A percentile compares a stretch with the other conserved stretches of the same genome.
Evolutionary conservation across 2,113 vertebrate genomes (phyloP).

Genomic region (Syrrhaptes paradoxus): DNA sequence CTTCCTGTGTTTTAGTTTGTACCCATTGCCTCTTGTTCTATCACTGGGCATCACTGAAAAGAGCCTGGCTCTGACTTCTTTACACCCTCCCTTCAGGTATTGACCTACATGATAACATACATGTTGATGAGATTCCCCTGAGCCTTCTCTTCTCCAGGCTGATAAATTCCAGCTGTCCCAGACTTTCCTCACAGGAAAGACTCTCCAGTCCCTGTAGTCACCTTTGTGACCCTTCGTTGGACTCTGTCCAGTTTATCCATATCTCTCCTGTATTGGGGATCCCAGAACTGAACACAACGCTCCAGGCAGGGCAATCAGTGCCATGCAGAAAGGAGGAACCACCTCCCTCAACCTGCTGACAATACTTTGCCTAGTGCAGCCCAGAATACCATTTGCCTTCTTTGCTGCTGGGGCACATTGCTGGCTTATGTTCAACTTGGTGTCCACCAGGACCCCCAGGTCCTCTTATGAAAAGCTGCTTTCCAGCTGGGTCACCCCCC

Average conservation of each 20-base stretch:
- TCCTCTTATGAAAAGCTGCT: not conserved
- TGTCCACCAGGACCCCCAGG: not conserved
- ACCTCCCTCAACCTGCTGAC: rapidly evolving
- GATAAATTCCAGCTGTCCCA: not conserved
- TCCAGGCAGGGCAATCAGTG: not conserved
- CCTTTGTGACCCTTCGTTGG: not conserved
- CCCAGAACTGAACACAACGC: not conserved
- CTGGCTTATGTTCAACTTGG: not conserved
- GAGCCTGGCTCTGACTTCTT: not conserved
- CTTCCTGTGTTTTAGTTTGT: too few relatives aligned
- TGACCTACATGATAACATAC: not conserved
- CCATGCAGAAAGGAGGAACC: not conserved
- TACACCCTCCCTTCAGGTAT: not conserved
- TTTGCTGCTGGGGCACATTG: not conserved
- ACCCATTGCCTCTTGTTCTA: too few relatives aligned
- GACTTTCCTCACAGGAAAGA: not conserved
- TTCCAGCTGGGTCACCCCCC: not conserved
- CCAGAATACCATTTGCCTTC: not conserved
- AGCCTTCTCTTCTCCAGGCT: not conserved
- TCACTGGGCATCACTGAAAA: too few relatives aligned
- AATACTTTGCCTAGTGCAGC: not conserved
- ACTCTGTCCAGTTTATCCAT: not conserved
- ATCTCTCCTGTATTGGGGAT: not conserved
- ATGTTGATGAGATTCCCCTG: not conserved
- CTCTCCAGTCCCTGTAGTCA: too few relatives aligned